Evolutionary conservation across 2,113 vertebrate genomes (phyloP).

Genomic region (Colius striatus): DNA sequence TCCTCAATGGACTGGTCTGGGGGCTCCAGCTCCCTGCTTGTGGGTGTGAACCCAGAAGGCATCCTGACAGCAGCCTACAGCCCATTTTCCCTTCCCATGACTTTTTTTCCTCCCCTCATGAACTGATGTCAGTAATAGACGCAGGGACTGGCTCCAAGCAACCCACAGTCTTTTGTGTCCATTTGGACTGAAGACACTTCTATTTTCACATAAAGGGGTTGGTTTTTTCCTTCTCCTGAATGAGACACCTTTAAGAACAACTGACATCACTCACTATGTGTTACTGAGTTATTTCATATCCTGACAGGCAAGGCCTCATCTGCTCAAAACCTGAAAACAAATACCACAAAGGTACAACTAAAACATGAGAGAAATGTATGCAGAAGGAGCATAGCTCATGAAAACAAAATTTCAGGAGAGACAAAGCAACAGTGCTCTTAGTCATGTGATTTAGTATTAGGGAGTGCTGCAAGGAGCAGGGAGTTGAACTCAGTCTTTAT

Average conservation of each 20-base stretch:
- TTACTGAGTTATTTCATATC: background rate
- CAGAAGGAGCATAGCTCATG: background rate
- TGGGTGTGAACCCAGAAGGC: background rate
- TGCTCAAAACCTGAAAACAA: background rate
- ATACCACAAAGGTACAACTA: background rate
- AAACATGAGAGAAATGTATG: background rate
- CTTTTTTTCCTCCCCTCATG: rapidly evolving
- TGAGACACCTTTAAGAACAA: background rate
- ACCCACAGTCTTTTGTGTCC: background rate
- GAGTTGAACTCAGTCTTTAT: no score
- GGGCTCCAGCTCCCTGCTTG: background rate
- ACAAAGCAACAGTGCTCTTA: background rate
- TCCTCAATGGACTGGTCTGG: rapidly evolving
- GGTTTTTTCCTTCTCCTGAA: background rate
- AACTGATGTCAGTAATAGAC: background rate
- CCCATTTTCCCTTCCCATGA: background rate
- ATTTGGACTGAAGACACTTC: background rate
- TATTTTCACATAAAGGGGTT: background rate
- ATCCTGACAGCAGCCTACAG: background rate
- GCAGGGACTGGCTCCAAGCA: background rate
- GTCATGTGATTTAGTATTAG: no score
- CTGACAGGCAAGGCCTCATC: background rate
- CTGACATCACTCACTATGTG: background rate
- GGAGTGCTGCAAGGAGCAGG: no score
- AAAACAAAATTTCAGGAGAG: background rate